Evolutionary conservation across 2,113 vertebrate species (phyloP).

Genomic region (Chitala chitala): DNA sequence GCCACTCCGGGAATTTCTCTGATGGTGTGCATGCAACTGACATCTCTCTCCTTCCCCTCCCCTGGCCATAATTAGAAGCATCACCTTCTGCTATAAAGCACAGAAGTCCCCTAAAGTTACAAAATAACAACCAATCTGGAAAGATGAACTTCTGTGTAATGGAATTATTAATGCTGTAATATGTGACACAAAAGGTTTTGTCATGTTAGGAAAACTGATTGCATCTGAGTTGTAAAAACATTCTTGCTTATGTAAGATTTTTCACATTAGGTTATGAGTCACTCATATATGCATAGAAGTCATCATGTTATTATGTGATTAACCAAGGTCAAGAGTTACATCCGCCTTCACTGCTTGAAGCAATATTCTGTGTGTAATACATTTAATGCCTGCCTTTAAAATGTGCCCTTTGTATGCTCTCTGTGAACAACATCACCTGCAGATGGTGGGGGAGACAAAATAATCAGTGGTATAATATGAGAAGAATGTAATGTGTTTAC

Average conservation of each 20-base stretch:
- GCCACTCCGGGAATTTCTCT: background rate
- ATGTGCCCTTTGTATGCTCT: background rate
- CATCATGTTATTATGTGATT: background rate
- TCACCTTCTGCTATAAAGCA: background rate
- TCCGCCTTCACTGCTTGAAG: background rate
- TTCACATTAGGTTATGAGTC: background rate
- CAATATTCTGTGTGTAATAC: too few relatives aligned
- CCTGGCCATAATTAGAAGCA: background rate
- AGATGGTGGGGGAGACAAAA: background rate
- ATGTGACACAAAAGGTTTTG: constrained; percentile 2
- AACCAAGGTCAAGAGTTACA: background rate
- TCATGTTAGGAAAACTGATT: background rate
- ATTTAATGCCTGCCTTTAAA: too few relatives aligned
- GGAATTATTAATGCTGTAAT: background rate
- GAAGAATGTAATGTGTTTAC: background rate
- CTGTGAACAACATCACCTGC: background rate
- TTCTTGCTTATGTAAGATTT: background rate
- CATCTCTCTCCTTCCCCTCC: constrained; percentile 1
- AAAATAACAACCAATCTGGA: background rate
- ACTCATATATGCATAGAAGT: background rate
- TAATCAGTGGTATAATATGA: background rate
- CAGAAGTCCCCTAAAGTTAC: background rate
- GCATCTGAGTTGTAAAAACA: background rate
- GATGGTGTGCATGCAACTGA: background rate
- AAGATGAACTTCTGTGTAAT: background rate